A percentile compares a stretch with the other conserved stretches of the same genome.
Conservation (phyloP, 1,140 invertebrate genomes). For the Spodoptera frugiperda region DNA sequence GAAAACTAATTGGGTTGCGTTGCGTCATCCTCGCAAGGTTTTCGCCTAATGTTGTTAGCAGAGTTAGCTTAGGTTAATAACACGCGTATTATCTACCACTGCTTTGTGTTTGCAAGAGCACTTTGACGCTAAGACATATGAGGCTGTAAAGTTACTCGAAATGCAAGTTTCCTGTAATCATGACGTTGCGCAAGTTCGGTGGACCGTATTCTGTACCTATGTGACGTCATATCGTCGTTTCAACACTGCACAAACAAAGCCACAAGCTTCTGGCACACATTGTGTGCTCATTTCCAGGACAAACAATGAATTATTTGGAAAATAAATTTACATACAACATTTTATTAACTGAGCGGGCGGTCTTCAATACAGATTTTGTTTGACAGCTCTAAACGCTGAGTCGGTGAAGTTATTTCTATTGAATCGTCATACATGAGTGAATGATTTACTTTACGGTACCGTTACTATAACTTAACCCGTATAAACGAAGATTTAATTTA, state of each 20-base stretch:
- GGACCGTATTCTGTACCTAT: slow-evolving; percentile 54
- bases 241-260: slow-evolving; percentile 78
- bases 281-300: slow-evolving; percentile 76
- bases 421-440: slow-evolving; percentile 15
- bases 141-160: slow-evolving; percentile 38
- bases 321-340: slow-evolving; percentile 36
- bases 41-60: slow-evolving; percentile 28
- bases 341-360: slow-evolving; percentile 25
- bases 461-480: slow-evolving; percentile 64
- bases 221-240: slow-evolving; percentile 76
- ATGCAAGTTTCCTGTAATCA: slow-evolving; percentile 40
- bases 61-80: slow-evolving; percentile 12
- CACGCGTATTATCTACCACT: slow-evolving; percentile 8
- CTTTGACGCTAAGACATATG: slow-evolving; percentile 1
- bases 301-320: slow-evolving; percentile 69
- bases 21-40: slow-evolving; percentile 37
- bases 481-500: slow-evolving; percentile 79
- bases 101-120: slow-evolving; percentile 6
- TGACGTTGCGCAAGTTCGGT: slow-evolving; percentile 64
- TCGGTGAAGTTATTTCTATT: slow-evolving; percentile 6
- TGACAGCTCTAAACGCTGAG: neutral
- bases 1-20: slow-evolving; percentile 41
- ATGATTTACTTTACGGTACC: slow-evolving; percentile 23
- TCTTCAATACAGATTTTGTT: slow-evolving; percentile 38
- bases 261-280: slow-evolving; percentile 62